Conservation (phyloP, 1,140 invertebrate species). For the Belonocnema kinseyi region DNA sequence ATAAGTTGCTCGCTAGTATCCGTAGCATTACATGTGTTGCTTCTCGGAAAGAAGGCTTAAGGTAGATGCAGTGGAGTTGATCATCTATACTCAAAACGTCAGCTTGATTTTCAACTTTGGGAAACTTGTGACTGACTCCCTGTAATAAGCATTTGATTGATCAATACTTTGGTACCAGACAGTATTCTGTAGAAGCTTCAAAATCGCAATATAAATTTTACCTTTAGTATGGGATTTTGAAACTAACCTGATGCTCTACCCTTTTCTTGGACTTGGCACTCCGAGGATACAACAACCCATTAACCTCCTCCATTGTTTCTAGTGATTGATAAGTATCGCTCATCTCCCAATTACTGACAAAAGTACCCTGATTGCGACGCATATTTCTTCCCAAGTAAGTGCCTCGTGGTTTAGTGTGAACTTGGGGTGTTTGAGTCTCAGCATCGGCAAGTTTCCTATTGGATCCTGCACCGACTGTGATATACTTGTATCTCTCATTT, state of each 20-base stretch:
- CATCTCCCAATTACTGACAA: slow-evolving; percentile 85
- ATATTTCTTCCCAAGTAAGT: slow-evolving; percentile 77
- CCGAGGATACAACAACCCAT: slow-evolving; percentile 13
- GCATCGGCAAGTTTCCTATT: slow-evolving; percentile 79
- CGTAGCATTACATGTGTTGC: slow-evolving; percentile 80
- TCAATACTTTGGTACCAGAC: slow-evolving; percentile 16
- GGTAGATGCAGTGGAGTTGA: slow-evolving; percentile 63
- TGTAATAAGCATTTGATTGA: not conserved
- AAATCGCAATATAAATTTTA: slow-evolving; percentile 34
- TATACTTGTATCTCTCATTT: slow-evolving; percentile 81
- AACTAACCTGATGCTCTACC: not conserved
- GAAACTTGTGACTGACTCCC: slow-evolving; percentile 25
- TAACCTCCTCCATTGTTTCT: slow-evolving; percentile 16
- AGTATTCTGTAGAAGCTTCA: not conserved
- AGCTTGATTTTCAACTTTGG: slow-evolving; percentile 35
- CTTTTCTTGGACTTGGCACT: not conserved
- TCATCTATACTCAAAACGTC: slow-evolving; percentile 46
- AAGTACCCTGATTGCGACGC: slow-evolving; percentile 77
- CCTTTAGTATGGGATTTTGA: not conserved
- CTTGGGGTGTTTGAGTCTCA: slow-evolving; percentile 81
- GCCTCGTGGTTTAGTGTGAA: slow-evolving; percentile 78
- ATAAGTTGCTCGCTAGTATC: slow-evolving; percentile 82
- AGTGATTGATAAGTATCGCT: slow-evolving; percentile 77
- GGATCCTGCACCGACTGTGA: slow-evolving; percentile 79
- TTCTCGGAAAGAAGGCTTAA: slow-evolving; percentile 77